A percentile compares a stretch with the other conserved stretches of the same genome.
Conservation (phyloP, 37 sponge, comb jelly and placozoan genomes). For the Cliona cf. orientalis region DNA sequence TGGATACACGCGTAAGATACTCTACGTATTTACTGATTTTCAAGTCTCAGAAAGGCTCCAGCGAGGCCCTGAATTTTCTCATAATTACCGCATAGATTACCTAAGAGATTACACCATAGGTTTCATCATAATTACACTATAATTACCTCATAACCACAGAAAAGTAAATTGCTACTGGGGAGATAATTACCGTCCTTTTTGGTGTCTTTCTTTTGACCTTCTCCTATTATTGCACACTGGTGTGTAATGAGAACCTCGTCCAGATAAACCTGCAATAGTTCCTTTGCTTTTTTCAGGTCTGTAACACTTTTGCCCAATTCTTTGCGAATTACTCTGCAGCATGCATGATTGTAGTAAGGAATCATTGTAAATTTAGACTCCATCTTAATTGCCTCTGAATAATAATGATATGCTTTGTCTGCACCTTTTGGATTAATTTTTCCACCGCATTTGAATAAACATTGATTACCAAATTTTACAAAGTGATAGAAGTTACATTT, state of each 20-base stretch:
- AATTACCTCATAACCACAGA: too few species aligned
- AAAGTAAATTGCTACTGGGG: too few species aligned
- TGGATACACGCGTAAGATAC: too few species aligned
- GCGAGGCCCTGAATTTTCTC: too few species aligned
- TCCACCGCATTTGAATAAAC: background rate
- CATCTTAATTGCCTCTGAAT: background rate
- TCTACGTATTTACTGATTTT: too few species aligned
- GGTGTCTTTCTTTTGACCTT: too few species aligned
- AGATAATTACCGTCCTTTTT: too few species aligned
- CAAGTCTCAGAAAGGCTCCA: too few species aligned
- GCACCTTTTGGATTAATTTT: background rate
- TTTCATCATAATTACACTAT: too few species aligned
- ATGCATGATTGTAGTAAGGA: constrained; percentile 21
- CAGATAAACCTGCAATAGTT: background rate
- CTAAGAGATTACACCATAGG: too few species aligned
- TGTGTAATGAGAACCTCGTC: background rate
- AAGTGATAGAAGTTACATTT: background rate
- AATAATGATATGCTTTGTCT: background rate
- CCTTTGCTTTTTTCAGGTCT: background rate
- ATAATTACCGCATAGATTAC: too few species aligned
- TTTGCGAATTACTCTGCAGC: background rate
- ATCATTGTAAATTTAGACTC: constrained; percentile 5
- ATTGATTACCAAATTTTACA: background rate
- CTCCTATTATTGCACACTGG: constrained; percentile 7
- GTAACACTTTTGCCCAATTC: background rate